Base-by-base conservation (phyloP, 2,888 invertebrate species). In the Cantharis rustica region DNA sequence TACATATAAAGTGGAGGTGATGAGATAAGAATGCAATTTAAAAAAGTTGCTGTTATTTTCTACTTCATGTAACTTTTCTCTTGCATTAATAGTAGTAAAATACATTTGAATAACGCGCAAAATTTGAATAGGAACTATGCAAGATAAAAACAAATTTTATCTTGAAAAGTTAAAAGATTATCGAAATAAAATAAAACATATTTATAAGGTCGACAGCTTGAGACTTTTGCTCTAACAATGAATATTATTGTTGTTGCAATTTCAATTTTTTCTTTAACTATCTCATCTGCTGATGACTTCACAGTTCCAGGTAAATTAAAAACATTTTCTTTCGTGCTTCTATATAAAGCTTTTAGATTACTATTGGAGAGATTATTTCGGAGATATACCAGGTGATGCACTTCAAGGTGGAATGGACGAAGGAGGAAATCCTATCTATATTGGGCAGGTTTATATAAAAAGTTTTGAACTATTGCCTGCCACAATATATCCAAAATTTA, bases 341-440 rank as follows among this genome's bases (percentile, higher is more conserved):
- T 9, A 20, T 11, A 20, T 66, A 77, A 72, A 27, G 68, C 64
- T 75, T 73, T 16, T 62, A 79, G 79, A 79, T 62, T 79, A 76
- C 47, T 79, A 78, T 16, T 79, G 79, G 75, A 68, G 71, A 62
- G 75, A 75, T 27, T 75, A 75, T 15, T 27, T 68, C 9, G 75
- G 75, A 17, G 72, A 66, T 11, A 75, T 79, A 61, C 79, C 79
- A 16, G 20, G 16, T 15, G 79, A 79, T 75, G 79, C 79, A 15
- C 61, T 79, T 10, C 69, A 73, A 17, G 78, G 75, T 16, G 78
- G 78, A 3, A 69, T 27, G 4, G 75, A 78, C 61, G 17, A 47
- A 16, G 17, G 72, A 17, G 78, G 78, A 63, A 64, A 71, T 61
- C 64, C 47, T 5, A 72, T 66, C 3, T 78, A 79, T 47, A 72